phyloP scores from a whole-genome alignment of 2,113 vertebrate species.

The Atrichornis clamosus region DNA sequence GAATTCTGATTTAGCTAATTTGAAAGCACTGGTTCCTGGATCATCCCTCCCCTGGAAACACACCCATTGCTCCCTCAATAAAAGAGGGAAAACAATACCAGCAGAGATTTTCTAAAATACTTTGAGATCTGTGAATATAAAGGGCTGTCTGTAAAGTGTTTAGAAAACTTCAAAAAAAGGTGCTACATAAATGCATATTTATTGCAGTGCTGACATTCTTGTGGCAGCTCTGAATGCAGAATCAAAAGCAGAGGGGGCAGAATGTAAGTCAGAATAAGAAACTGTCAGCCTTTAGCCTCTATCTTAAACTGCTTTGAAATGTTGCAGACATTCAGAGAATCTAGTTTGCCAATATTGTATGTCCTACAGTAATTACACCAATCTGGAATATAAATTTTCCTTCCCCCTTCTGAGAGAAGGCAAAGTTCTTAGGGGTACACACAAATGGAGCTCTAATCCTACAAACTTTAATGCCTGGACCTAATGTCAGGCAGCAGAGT shows the following conservation, averaged over 20 bases:
- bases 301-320: constrained; percentile 40
- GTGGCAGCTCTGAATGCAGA: constrained; percentile 43
- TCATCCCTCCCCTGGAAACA: background rate
- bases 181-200: constrained; percentile 58
- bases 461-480: background rate
- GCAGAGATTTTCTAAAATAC: background rate
- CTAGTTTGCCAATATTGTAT: background rate
- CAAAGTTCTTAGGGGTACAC: background rate
- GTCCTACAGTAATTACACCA: constrained; percentile 22
- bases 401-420: background rate
- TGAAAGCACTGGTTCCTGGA: background rate
- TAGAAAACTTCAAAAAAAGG: constrained; percentile 45
- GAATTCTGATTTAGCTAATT: background rate
- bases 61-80: background rate
- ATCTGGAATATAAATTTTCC: constrained; percentile 29
- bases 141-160: constrained; percentile 48
- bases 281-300: constrained; percentile 30
- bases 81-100: constrained; percentile 1
- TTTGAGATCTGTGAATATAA: constrained; percentile 40
- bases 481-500: background rate
- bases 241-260: constrained; percentile 49
- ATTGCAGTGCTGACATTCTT: constrained; percentile 27
- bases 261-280: constrained; percentile 36
- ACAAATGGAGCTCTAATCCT: background rate
- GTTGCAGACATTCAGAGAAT: background rate